Evolutionary conservation across 2,113 vertebrate species (phyloP).

Genomic region (Gopherus evgoodei): DNA sequence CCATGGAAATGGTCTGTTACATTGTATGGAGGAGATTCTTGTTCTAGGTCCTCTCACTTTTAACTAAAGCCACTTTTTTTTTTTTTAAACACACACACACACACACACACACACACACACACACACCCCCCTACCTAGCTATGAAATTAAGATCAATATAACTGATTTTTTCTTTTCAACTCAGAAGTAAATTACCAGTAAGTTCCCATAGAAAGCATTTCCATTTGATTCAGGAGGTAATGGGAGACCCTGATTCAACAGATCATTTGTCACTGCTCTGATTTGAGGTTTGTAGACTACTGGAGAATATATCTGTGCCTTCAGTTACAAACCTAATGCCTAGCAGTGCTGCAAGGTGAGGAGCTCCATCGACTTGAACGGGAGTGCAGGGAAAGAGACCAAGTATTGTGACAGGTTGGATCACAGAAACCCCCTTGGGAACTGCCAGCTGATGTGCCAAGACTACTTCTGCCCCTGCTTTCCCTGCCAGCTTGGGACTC

Average conservation of each 20-base stretch:
- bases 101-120: not conserved
- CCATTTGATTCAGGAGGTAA: not conserved
- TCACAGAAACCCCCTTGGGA: too few relatives aligned
- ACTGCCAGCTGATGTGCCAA: too few relatives aligned
- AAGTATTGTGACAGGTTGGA: too few relatives aligned
- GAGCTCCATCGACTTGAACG: not conserved
- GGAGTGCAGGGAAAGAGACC: not conserved
- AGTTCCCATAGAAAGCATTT: not conserved
- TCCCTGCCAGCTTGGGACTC: too few relatives aligned
- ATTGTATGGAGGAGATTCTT: not conserved
- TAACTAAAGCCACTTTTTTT: not conserved
- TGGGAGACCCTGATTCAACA: not conserved
- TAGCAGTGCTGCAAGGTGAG: not conserved
- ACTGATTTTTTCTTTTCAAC: not conserved
- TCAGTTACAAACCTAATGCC: not conserved
- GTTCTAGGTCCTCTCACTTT: not conserved
- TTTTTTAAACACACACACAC: not conserved
- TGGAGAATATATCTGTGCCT: not conserved
- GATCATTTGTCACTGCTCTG: not conserved
- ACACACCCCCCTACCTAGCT: not conserved
- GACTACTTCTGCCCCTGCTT: too few relatives aligned
- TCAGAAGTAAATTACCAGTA: not conserved
- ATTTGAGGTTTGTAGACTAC: not conserved
- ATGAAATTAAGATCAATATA: not conserved
- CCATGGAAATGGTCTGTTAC: not conserved